Base-by-base conservation (phyloP, 2,888 invertebrate species). In the Drosophila paucipuncta region DNA sequence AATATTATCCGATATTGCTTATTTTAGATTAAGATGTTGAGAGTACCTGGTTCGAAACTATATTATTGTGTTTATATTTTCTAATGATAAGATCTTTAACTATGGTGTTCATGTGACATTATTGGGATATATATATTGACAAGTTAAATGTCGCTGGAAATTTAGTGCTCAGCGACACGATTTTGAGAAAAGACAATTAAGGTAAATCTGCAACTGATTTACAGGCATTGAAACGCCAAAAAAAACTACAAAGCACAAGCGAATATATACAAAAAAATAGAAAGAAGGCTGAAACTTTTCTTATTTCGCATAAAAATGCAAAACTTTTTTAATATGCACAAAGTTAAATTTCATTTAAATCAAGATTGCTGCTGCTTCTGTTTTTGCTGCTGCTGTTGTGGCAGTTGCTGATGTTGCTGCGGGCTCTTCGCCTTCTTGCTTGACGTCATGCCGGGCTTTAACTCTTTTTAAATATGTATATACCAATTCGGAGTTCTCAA, bases 321-420 rank as follows among this genome's bases (percentile, higher is more conserved):
- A 85, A 87, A 87, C 88, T 87, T 87, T 87, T 87, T 87, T 87
- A 87, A 87, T 87, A 87, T 87, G 88, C 88, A 78, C 68, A 83
- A 85, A 87, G 83, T 87, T 85, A 82, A 87, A 87, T 89, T 89
- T 89, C 85, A 89, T 87, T 87, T 89, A 89, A 85, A 86, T 87
- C 90, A 83, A 87, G 88, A 85, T 76, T 78, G 76, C 66, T 64
- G 43, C 25, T 72, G 25, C 43, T 39, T 22, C 11, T 74, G 64
- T 47, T 62, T 62, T 47, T 70, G 52, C 43, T 65, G 22, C 41
- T 62, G 30, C 31, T 70, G 47, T 49, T 67, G 33, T 53, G 16
- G 55, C 35, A 65, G 54, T 37, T 63, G 49, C 18, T 77, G 68
- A 57, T 69, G 31, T 53, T 62, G 71, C 67, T 67, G 63, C 64